Evolutionary conservation across 2,797 vertebrate genomes (phyloP).

Genomic region (Pangasius larnaudii): DNA sequence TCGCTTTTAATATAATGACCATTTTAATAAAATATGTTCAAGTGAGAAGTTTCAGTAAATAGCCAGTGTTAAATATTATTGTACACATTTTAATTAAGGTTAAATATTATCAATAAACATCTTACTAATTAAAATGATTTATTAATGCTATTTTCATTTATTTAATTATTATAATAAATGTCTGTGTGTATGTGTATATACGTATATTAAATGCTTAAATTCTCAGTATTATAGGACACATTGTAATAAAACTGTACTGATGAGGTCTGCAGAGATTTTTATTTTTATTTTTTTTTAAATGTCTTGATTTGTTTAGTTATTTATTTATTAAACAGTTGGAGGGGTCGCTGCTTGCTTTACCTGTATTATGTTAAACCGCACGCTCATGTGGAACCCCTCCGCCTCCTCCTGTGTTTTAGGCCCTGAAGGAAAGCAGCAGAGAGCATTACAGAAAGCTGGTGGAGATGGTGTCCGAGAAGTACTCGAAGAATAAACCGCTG

Average conservation of each 20-base stretch:
- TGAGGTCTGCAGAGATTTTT: background rate
- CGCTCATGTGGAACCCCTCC: background rate
- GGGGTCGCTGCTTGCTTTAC: background rate
- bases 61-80: background rate
- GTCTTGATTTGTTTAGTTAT: background rate
- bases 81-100: background rate
- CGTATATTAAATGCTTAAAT: background rate
- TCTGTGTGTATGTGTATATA: too few species aligned
- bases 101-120: background rate
- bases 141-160: background rate
- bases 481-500: constrained; percentile 75
- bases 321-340: background rate
- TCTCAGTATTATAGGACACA: background rate
- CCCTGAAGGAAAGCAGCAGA: constrained; percentile 76
- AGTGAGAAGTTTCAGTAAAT: background rate
- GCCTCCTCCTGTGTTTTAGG: constrained; percentile 58
- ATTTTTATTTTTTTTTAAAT: too few species aligned
- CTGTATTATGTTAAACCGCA: background rate
- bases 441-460: constrained; percentile 79
- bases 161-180: background rate
- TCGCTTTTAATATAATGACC: background rate
- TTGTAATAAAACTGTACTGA: background rate
- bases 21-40: background rate
- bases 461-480: constrained; percentile 78
- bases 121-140: too few species aligned